Evolutionary conservation across 1,140 invertebrate genomes (phyloP).

Genomic region (Polypedilum pembai): DNA sequence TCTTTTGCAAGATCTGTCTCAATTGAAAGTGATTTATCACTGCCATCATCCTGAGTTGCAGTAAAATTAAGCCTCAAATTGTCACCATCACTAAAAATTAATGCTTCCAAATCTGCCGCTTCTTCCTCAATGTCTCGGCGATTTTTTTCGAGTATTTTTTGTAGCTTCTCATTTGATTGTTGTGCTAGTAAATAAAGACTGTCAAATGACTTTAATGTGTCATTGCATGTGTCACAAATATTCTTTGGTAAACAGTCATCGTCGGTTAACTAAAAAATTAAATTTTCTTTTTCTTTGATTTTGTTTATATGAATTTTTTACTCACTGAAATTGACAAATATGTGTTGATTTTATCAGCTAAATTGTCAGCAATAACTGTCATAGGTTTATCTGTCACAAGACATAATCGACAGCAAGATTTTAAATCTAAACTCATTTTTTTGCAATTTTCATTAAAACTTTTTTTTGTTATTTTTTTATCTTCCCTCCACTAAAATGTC

Average conservation of each 20-base stretch:
- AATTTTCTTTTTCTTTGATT: not conserved
- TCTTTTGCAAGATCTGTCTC: conserved; percentile 16
- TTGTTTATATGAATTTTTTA: no score
- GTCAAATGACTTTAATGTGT: conserved; percentile 20
- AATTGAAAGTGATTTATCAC: not conserved
- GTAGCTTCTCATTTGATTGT: not conserved
- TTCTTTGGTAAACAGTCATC: conserved; percentile 22
- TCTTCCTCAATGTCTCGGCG: not conserved
- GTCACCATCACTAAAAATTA: not conserved
- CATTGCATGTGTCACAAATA: not conserved
- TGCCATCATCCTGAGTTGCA: not conserved
- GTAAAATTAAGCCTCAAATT: conserved; percentile 14
- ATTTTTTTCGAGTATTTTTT: not conserved
- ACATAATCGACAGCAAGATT: not conserved
- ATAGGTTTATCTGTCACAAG: not conserved
- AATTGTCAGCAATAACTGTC: conserved; percentile 17
- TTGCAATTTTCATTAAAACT: not conserved
- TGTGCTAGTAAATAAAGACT: not conserved
- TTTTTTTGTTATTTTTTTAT: not conserved
- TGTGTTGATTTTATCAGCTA: conserved; percentile 11
- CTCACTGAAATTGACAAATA: conserved; percentile 23
- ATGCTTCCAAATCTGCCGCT: not conserved
- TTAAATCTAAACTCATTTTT: not conserved
- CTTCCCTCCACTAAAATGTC: no score
- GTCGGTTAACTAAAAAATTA: not conserved